Evolutionary conservation across 2,797 vertebrate genomes (phyloP), one percentile per base, ranked within the genome.

Genomic region (Danio jaintianensis): DNA sequence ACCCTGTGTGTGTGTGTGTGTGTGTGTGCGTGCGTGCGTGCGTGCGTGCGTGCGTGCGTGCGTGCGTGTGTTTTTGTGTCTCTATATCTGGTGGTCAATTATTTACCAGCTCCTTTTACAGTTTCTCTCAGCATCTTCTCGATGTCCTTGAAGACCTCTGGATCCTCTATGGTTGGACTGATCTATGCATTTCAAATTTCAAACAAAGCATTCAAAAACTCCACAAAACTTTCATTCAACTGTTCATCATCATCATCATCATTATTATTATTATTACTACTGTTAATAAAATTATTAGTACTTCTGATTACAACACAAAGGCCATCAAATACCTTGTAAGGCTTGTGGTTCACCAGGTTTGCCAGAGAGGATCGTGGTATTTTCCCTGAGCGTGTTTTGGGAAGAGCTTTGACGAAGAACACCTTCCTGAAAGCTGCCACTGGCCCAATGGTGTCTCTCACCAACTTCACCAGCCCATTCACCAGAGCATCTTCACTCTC

Each of bases 351-450:
- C 86, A 98, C 91, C 13, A 99, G 91, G 11, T 93, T 92, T 62
- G 95, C 94, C 4, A 98, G 91, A 67, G 95, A 83, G 0, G 97
- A 96, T 40, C 97, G 94, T 0, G 98, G 98, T 66, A 97, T 97
- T 91, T 99, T 99, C 63, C 98, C 98, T 0, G 97, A 98, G 48
- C 97, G 96, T 0, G 97, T 99, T 91, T 98, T 99, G 0, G 98
- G 98, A 38, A 99, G 85, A 40, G 90, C 92, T 2, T 86, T 86
- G 56, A 99, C 96, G 82, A 98, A 96, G 13, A 96, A 83, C 0
- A 94, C 94, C 67, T 94, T 97, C 89, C 91, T 95, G 81, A 99
- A 96, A 53, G 96, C 96, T 15, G 97, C 96, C 9, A 99, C 96
- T 0, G 97, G 98, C 7, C 97, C 97, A n/a, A 98, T 91, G 75